Evolutionary conservation across 1,140 invertebrate species (phyloP), one percentile per base, ranked within the genome.

Genomic region (Drosophila repleta): DNA sequence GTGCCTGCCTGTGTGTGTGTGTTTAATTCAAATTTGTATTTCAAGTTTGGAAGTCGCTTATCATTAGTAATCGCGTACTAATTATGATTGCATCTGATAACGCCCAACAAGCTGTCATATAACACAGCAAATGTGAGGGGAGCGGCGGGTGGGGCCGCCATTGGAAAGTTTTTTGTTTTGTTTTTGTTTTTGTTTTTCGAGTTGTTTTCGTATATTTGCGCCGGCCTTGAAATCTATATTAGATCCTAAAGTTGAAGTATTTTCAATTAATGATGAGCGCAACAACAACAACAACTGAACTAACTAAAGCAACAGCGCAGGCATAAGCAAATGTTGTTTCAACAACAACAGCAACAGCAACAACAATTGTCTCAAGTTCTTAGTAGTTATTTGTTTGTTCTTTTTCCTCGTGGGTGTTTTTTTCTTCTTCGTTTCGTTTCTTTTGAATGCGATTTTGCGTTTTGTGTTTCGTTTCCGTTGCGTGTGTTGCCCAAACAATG

Each of bases 181-280:
- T 61, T 61, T 20, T 17, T 41, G 15, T 21, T 58, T 10, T 46
- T 17, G 8, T 35, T 35, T 35, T 35, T 11, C 11, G n/a, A n/a
- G n/a, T n/a, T n/a, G 21, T 0, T 35, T 35, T 35, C 32, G 32
- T 35, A 2, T 17, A 21, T 29, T 29, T 71, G 29, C 21, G 8
- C 26, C 46, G 64, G 63, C 67, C 73, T 81, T 81, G 73, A 72
- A 66, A 62, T 35, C 32, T 4, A 68, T 43, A 43, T 74, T 65
- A 53, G 60, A 64, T 56, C 69, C 69, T 39, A 69, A 56, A 74
- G 74, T 66, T 81, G 35, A 77, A 70, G 79, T 66, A 56, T 35
- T 69, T 76, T 64, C 32, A 52, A 58, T 66, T 15, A 46, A 43
- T 43, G n/a, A 24, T 32, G 11, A 21, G 17, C 41, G 8, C 43